Evolutionary conservation across 2,113 vertebrate genomes (phyloP).

Genomic region (Anarhynchus alexandrinus): DNA sequence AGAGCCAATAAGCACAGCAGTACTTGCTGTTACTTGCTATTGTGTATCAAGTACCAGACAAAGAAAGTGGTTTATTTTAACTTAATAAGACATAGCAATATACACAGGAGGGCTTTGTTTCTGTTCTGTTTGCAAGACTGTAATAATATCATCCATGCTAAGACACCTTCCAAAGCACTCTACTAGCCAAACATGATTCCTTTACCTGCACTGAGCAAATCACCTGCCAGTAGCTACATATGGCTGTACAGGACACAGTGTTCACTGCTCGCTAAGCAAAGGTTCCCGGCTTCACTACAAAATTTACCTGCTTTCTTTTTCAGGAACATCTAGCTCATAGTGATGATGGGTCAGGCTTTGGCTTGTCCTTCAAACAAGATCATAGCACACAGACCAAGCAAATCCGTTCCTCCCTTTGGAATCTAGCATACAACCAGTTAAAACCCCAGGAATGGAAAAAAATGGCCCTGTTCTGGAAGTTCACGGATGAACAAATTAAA

Average conservation of each 20-base stretch:
- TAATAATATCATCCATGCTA: not conserved
- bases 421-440: conserved; percentile 80
- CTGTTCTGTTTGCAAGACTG: not conserved
- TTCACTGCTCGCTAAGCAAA: not conserved
- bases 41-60: not conserved
- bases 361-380: conserved; percentile 88
- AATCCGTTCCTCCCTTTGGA: conserved; percentile 80
- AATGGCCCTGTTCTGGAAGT: conserved; percentile 81
- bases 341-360: conserved; percentile 54
- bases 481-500: conserved; percentile 80
- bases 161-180: not conserved
- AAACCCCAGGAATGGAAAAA: conserved; percentile 84
- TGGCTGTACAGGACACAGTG: not conserved
- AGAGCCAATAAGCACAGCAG: not conserved
- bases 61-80: not conserved
- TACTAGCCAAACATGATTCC: fast-evolving
- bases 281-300: not conserved
- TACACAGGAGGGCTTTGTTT: not conserved
- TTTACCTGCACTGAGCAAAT: not conserved
- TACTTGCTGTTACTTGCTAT: not conserved
- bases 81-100: not conserved
- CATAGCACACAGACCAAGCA: conserved; percentile 81
- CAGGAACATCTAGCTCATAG: conserved; percentile 68
- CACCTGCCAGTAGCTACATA: not conserved
- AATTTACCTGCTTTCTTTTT: conserved; percentile 57